Evolutionary conservation across 2,888 invertebrate genomes (phyloP).

Genomic region (Agrochola macilenta): DNA sequence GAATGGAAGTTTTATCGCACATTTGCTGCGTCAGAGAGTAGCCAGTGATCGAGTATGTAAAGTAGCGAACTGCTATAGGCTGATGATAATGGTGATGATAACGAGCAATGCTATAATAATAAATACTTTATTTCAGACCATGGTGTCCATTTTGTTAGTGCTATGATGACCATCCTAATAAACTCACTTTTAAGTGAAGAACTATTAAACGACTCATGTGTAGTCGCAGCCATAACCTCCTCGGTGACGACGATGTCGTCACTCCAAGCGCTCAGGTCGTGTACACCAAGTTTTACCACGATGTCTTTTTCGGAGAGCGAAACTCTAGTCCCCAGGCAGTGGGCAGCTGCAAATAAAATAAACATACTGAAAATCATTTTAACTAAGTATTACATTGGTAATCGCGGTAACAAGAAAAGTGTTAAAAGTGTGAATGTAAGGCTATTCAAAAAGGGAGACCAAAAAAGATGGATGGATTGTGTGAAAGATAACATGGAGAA

Average conservation of each 20-base stretch:
- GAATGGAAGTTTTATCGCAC: background rate
- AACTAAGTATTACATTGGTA: background rate
- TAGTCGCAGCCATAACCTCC: slow-evolving; percentile 78
- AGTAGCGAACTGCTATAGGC: background rate
- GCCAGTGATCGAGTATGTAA: background rate
- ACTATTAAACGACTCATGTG: slow-evolving; percentile 81
- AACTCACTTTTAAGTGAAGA: slow-evolving; percentile 81
- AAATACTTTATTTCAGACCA: too few species aligned
- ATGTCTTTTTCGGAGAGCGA: slow-evolving; percentile 78
- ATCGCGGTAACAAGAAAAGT: background rate
- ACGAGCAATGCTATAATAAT: background rate
- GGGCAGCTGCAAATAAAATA: slow-evolving; percentile 83
- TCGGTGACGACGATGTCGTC: slow-evolving; percentile 86
- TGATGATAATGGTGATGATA: background rate
- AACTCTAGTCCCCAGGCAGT: slow-evolving; percentile 83
- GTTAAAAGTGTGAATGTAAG: too few species aligned
- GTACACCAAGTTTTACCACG: slow-evolving; percentile 86
- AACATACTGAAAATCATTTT: background rate
- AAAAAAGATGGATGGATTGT: background rate
- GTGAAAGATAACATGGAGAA: background rate
- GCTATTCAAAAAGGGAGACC: too few species aligned
- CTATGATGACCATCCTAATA: background rate
- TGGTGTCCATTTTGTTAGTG: too few species aligned
- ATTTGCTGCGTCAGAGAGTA: background rate
- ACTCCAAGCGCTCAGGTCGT: slow-evolving; percentile 85